Evolutionary conservation across 2,797 vertebrate genomes (phyloP).

Genomic region (Sebastes hubbsi): DNA sequence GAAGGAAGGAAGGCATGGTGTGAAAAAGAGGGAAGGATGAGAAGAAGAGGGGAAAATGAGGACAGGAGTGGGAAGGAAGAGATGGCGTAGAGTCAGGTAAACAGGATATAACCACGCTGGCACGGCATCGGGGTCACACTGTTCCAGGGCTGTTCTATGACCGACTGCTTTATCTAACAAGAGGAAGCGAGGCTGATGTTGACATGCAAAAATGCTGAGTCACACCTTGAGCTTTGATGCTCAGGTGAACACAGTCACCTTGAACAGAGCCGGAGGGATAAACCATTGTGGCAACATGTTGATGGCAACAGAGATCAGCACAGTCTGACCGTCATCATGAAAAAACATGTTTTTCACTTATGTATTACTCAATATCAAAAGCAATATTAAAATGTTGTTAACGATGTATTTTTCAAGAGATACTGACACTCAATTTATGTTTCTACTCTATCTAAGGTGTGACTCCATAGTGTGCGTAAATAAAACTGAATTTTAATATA

Average conservation of each 20-base stretch:
- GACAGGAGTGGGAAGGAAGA: background rate
- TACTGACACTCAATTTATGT: background rate
- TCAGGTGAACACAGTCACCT: constrained; percentile 47
- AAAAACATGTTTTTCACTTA: background rate
- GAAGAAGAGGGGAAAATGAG: background rate
- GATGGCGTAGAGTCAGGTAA: background rate
- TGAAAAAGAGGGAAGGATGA: background rate
- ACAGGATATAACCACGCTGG: background rate
- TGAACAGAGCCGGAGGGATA: constrained; percentile 20
- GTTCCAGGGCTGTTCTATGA: constrained; percentile 55
- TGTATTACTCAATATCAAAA: background rate
- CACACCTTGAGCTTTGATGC: constrained; percentile 29
- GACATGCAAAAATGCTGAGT: constrained; percentile 48
- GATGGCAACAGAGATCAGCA: background rate
- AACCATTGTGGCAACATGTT: background rate
- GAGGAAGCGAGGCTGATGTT: constrained; percentile 20
- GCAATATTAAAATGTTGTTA: background rate
- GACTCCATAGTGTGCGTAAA: background rate
- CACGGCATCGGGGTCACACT: constrained; percentile 43
- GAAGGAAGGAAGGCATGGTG: background rate
- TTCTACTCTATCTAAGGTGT: too few species aligned
- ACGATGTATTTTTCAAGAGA: background rate
- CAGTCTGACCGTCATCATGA: background rate
- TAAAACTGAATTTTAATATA: background rate
- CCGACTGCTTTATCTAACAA: background rate